Evolutionary conservation across 2,113 vertebrate species (phyloP), one percentile per base, ranked within the genome.

Genomic region (Scartelaos histophorus): DNA sequence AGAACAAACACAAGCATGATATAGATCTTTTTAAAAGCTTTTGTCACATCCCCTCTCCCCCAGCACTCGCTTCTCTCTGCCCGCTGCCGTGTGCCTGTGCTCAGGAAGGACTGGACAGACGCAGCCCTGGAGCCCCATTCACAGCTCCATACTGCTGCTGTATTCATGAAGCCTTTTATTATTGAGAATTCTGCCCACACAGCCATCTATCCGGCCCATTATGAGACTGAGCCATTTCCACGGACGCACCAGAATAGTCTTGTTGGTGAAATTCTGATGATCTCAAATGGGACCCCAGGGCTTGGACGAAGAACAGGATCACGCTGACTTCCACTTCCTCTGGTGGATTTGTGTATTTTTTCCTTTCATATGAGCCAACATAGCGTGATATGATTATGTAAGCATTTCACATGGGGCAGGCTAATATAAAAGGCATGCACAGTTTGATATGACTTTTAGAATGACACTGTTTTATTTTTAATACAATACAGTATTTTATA

Each of bases 111-210:
- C 21, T 2, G 74, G 79, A 87, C 88, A 84, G 74, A 68, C 71
- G 78, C 73, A 71, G 82, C 64, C 76, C 49, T 19, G 16, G 1
- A 17, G 49, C 16, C 82, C 82, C 84, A 92, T 92, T 93, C 91
- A 92, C 67, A 71, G 71, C 67, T 43, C 45, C 68, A 92, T 87
- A 93, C 93, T 89, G 79, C 87, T 84, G 88, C 88, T 29, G 29
- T 29, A 91, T 93, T 93, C 91, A 92, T 88, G 89, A 84, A 81
- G 81, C 77, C 90, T 88, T 93, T 91, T 91, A 43, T 43, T 43
- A 43, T 10, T 7, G 7, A 43, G 38, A 43, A 10, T 43, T 38
- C 35, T 38, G 7, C 9, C 7, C 38, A 43, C 79, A 80, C 78
- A 84, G 83, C 83, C 73, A 82, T 87, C 82, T 82, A 79, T 88